Evolutionary conservation across 1,140 invertebrate species (phyloP).

Genomic region (Hylaeus anthracinus): DNA sequence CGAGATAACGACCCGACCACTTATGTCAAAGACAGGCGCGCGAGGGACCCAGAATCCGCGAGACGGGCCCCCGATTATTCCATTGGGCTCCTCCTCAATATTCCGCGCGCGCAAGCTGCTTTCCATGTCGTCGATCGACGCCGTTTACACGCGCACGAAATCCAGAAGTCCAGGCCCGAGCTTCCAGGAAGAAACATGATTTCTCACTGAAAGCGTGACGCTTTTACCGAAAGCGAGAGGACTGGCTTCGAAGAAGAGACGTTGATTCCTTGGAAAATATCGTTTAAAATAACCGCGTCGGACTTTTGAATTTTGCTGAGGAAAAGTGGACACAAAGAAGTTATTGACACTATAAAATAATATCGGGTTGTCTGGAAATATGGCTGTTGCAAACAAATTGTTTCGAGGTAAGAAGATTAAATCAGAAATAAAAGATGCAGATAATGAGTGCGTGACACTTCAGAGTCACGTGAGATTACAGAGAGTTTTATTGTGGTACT

Average conservation of each 20-base stretch:
- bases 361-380: too few species aligned
- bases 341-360: too few species aligned
- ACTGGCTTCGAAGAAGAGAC: not conserved
- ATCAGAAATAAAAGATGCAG: too few species aligned
- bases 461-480: too few species aligned
- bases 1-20: slow-evolving; percentile 45
- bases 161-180: slow-evolving; percentile 35
- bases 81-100: slow-evolving; percentile 46
- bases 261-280: not conserved
- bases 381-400: too few species aligned
- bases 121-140: slow-evolving; percentile 38
- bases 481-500: too few species aligned
- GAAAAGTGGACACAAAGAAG: too few species aligned
- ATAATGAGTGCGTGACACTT: too few species aligned
- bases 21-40: slow-evolving; percentile 39
- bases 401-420: too few species aligned
- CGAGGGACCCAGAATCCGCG: slow-evolving; percentile 52
- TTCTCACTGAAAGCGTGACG: slow-evolving; percentile 45
- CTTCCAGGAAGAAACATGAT: slow-evolving; percentile 41
- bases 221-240: slow-evolving; percentile 44
- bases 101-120: slow-evolving; percentile 34
- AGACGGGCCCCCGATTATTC: slow-evolving; percentile 44
- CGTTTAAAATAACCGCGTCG: not conserved
- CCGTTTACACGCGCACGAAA: slow-evolving; percentile 50
- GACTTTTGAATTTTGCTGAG: too few species aligned